Conservation (phyloP, 2,888 invertebrate genomes). For the Caenorhabditis angaria region DNA sequence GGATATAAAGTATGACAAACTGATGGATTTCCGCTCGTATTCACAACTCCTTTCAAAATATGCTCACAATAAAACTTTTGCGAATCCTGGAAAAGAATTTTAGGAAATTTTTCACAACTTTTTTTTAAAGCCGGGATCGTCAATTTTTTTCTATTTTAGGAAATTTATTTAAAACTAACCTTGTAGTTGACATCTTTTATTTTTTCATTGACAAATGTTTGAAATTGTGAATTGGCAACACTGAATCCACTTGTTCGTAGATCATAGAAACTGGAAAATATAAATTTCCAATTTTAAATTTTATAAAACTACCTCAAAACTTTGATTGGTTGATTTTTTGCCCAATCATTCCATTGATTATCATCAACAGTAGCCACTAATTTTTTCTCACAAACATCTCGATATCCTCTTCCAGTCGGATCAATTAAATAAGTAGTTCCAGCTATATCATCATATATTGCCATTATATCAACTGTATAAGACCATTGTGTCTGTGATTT, state of each 20-base stretch:
- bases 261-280: conserved; percentile 42
- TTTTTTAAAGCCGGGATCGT: not conserved
- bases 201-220: conserved; percentile 36
- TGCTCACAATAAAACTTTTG: conserved; percentile 50
- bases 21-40: conserved; percentile 29
- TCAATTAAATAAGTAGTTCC: conserved; percentile 44
- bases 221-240: conserved; percentile 18
- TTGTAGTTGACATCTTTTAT: conserved; percentile 25
- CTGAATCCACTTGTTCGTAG: conserved; percentile 42
- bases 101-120: too few species aligned
- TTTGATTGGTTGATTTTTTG: conserved; percentile 18
- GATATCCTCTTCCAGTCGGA: conserved; percentile 34
- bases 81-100: conserved; percentile 18
- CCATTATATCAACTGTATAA: conserved; percentile 43
- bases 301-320: conserved; percentile 18
- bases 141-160: not conserved
- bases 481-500: conserved; percentile 11
- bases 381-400: conserved; percentile 43
- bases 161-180: not conserved
- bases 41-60: conserved; percentile 43
- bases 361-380: conserved; percentile 25
- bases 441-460: conserved; percentile 38
- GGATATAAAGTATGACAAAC: conserved; percentile 49
- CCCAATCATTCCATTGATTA: conserved; percentile 32
- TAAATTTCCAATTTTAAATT: not conserved